A percentile compares a stretch with the other conserved stretches of the same genome.
Evolutionary conservation across 2,113 vertebrate genomes (phyloP).

Genomic region (Podarcis muralis): DNA sequence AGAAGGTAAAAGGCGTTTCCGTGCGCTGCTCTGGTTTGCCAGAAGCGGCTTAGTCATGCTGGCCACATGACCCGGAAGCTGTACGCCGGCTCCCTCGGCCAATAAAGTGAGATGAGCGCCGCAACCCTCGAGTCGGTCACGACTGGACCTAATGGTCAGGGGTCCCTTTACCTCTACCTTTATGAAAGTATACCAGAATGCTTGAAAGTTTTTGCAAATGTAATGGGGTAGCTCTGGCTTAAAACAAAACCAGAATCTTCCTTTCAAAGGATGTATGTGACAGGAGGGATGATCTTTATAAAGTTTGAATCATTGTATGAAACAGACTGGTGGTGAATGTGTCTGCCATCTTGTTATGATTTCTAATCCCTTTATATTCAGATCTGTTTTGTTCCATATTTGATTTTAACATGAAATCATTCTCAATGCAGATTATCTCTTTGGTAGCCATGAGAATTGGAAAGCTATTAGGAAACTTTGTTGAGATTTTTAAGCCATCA

Average conservation of each 20-base stretch:
- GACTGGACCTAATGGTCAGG: too few relatives aligned
- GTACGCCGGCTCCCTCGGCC: too few relatives aligned
- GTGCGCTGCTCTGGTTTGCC: too few relatives aligned
- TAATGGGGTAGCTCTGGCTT: not conserved
- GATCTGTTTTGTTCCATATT: not conserved
- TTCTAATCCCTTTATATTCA: not conserved
- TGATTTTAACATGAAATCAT: not conserved
- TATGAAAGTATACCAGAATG: not conserved
- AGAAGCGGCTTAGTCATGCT: too few relatives aligned
- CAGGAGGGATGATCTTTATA: not conserved
- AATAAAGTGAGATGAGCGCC: too few relatives aligned
- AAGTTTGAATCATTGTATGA: not conserved
- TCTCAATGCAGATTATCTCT: not conserved
- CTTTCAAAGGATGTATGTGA: not conserved
- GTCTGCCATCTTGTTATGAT: not conserved
- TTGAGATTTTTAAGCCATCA: slow-evolving; percentile 3
- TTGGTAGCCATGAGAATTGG: slow-evolving; percentile 20
- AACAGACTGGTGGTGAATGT: not conserved
- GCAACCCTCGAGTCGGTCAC: too few relatives aligned
- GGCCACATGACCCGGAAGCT: too few relatives aligned
- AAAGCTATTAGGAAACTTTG: slow-evolving; percentile 4
- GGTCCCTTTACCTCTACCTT: too few relatives aligned
- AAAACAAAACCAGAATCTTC: not conserved
- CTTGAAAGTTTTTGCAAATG: not conserved
- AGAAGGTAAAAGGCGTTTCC: too few relatives aligned